phyloP scores from a whole-genome alignment of 2,797 vertebrate genomes.

The Margarornis squamiger region DNA sequence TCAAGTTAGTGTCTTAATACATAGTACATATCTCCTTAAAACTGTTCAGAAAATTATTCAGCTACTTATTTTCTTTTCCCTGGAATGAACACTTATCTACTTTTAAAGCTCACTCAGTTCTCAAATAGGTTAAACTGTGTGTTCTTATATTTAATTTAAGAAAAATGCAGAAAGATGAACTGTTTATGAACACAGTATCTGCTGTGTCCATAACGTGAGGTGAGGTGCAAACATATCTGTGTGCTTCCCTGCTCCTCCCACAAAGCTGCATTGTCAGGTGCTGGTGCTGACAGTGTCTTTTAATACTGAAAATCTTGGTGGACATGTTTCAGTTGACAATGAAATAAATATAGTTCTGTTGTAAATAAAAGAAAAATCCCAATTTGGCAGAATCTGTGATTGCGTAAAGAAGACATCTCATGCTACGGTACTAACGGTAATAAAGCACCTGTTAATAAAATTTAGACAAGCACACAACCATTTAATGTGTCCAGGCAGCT shows the following conservation, averaged over 20 bases:
- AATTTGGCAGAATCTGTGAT: neutral
- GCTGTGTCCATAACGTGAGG: conserved; percentile 4
- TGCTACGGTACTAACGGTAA: neutral
- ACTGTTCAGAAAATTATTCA: neutral
- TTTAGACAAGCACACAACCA: neutral
- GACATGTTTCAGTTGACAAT: neutral
- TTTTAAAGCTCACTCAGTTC: neutral
- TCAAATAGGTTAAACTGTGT: neutral
- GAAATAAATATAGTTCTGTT: neutral
- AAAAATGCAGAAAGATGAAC: neutral
- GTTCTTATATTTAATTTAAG: conserved; percentile 29
- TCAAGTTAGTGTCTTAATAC: conserved; percentile 32
- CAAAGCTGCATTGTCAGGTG: neutral
- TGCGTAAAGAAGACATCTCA: neutral
- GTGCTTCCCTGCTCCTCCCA: neutral
- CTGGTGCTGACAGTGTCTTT: neutral
- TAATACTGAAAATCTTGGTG: neutral
- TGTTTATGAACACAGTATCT: conserved; percentile 25
- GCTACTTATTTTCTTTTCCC: neutral
- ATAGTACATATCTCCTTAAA: neutral
- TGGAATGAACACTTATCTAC: neutral
- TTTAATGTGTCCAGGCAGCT: neutral
- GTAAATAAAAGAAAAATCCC: neutral
- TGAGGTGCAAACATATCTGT: conserved; percentile 13
- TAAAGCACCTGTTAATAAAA: neutral